Evolutionary conservation across 2,113 vertebrate genomes (phyloP).

Genomic region (Chionodraco myersi): DNA sequence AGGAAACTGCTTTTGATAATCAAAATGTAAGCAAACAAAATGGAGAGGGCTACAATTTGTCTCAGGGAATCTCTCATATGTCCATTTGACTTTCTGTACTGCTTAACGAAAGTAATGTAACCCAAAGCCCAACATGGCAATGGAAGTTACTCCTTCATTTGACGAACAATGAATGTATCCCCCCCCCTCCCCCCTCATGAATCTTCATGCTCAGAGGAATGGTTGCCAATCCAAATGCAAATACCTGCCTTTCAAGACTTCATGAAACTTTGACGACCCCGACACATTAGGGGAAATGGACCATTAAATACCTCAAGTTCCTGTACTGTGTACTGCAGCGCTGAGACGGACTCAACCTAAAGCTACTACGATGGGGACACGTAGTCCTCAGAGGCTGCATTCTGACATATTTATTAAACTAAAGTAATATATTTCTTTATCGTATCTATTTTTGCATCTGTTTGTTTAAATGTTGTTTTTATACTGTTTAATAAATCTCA

Average conservation of each 20-base stretch:
- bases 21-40: conserved; percentile 51
- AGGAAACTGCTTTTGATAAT: conserved; percentile 77
- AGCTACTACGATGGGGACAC: conserved; percentile 66
- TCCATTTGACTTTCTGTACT: conserved; percentile 42
- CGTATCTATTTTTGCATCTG: conserved; percentile 83
- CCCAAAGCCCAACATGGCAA: conserved; percentile 4
- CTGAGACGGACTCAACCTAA: conserved; percentile 57
- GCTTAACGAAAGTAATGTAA: conserved; percentile 41
- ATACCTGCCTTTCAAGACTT: conserved; percentile 64
- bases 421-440: conserved; percentile 88
- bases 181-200: conserved; percentile 44
- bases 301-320: conserved; percentile 85
- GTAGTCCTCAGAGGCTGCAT: conserved; percentile 64
- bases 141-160: conserved; percentile 58
- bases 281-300: conserved; percentile 68
- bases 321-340: conserved; percentile 78
- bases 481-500: conserved; percentile 83
- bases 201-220: conserved; percentile 49
- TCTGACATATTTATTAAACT: conserved; percentile 86
- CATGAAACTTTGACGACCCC: conserved; percentile 64
- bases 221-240: conserved; percentile 61
- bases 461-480: conserved; percentile 79
- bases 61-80: conserved; percentile 70
- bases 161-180: conserved; percentile 81
- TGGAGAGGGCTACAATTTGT: conserved; percentile 52